Base-by-base conservation (phyloP, 2,113 vertebrate species). In the Neodon shergylaensis region DNA sequence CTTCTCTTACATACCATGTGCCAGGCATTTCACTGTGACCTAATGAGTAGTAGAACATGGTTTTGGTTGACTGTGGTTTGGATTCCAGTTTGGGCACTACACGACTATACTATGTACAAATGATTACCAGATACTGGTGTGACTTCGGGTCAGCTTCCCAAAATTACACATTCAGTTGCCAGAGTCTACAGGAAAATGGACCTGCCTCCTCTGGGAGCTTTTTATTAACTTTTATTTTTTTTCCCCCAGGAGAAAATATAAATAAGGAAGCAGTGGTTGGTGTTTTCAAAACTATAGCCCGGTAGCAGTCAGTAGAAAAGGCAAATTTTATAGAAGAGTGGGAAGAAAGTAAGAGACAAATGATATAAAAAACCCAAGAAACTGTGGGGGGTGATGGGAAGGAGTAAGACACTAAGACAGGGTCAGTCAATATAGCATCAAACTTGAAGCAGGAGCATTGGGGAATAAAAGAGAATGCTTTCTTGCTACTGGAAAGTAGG, bases 291-390 rank as follows among this genome's bases (percentile, higher is more conserved):
- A 87, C 3, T 6, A 65, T 54, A 68, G 16, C 12, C 84, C 84
- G 90, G 44, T 83, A 83, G 9, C 44, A 95, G 36, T 87, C 47
- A n/a, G 36, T 78, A 61, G 58, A 85, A 93, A 96, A 94, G 26
- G 2, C 66, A 89, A 78, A 85, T 10, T 79, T 96, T 36, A 85
- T 28, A 49, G 47, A 36, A 79, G 33, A 77, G 24, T 36, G 31
- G 42, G 36, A 7, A 70, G 26, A 94, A 95, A 70, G 19, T 73
- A 88, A 31, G 26, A 78, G n/a, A 83, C 3, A 76, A 63, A 17
- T 1, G 16, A 44, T 31, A 66, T 10, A 22, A 68, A 44, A 39
- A 70, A 66, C 0, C 10, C 39, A 78, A 73, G 54, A 54, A 36
- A 17, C 11, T 77, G 2, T 36, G 1, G 24, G 16, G 39, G 17